Percentiles rank a stretch among this genome's conserved stretches.
These are phyloP conservation scores for Pangasius mekongensis DNA, from an alignment of 2,797 vertebrate species.

Conservation along the genomic window DNA sequence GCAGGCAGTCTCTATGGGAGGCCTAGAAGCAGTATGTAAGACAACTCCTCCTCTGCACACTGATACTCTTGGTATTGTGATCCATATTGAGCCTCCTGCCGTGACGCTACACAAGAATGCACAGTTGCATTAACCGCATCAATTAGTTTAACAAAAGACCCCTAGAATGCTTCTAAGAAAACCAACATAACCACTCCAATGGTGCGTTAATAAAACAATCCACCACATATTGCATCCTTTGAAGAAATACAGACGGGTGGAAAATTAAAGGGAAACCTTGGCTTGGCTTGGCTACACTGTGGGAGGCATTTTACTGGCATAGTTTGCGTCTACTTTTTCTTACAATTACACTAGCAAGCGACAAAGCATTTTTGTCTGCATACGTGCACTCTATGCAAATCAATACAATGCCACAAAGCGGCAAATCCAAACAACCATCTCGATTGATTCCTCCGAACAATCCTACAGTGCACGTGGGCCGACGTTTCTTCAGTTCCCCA, in stretches of 20 bases:
- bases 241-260: neutral
- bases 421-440: neutral
- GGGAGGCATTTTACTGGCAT: neutral
- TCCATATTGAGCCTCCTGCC: constrained; percentile 44
- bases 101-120: constrained; percentile 39
- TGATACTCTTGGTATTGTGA: constrained; percentile 52
- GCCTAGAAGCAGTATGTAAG: constrained; percentile 52
- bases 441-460: neutral
- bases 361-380: neutral
- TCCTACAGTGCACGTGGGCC: neutral
- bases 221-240: neutral
- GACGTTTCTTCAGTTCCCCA: neutral
- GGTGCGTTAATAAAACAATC: neutral
- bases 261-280: neutral
- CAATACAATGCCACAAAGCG: neutral
- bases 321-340: neutral
- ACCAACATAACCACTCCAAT: constrained; percentile 10
- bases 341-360: neutral
- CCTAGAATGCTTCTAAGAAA: constrained; percentile 7
- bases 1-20: constrained; percentile 56
- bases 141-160: constrained; percentile 43
- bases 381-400: neutral
- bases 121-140: constrained; percentile 38
- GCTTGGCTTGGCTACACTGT: neutral
- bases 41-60: constrained; percentile 51